Percentiles rank a stretch among this genome's conserved stretches.
Evolutionary conservation across 2,888 invertebrate species (phyloP).

Genomic region (Brenthis daphne): DNA sequence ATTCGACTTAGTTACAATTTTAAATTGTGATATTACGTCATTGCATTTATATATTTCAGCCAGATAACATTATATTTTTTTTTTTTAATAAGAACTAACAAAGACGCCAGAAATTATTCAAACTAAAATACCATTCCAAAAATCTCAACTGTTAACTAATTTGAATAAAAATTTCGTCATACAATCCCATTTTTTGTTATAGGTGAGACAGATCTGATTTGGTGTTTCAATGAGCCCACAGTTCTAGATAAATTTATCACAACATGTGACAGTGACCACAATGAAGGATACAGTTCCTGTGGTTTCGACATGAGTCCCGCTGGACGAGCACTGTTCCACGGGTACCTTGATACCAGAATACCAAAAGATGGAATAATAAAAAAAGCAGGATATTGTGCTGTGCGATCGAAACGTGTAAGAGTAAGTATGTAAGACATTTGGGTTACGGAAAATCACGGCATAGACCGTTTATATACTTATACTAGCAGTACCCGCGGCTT

Average conservation of each 20-base stretch:
- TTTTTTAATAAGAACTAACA: no score
- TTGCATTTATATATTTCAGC: not conserved
- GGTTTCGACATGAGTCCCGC: slow-evolving; percentile 84
- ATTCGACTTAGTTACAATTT: no score
- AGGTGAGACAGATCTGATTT: slow-evolving; percentile 88
- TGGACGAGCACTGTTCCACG: slow-evolving; percentile 88
- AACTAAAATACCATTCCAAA: no score
- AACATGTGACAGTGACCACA: slow-evolving; percentile 90
- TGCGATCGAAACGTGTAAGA: slow-evolving; percentile 85
- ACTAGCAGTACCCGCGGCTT: no score
- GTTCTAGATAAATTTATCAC: slow-evolving; percentile 87
- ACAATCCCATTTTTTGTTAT: slow-evolving; percentile 26
- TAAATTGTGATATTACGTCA: no score
- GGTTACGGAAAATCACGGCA: no score
- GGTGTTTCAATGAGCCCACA: slow-evolving; percentile 85
- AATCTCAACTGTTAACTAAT: no score
- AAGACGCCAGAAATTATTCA: no score
- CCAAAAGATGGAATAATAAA: slow-evolving; percentile 91
- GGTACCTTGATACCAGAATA: slow-evolving; percentile 85
- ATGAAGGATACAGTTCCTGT: slow-evolving; percentile 91
- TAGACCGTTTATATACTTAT: no score
- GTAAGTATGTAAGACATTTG: slow-evolving; percentile 64
- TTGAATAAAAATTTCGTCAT: not conserved
- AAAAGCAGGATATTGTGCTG: slow-evolving; percentile 91
- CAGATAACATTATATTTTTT: not conserved